phyloP scores from a whole-genome alignment of 2,888 invertebrate species.

The Lasius platythorax region DNA sequence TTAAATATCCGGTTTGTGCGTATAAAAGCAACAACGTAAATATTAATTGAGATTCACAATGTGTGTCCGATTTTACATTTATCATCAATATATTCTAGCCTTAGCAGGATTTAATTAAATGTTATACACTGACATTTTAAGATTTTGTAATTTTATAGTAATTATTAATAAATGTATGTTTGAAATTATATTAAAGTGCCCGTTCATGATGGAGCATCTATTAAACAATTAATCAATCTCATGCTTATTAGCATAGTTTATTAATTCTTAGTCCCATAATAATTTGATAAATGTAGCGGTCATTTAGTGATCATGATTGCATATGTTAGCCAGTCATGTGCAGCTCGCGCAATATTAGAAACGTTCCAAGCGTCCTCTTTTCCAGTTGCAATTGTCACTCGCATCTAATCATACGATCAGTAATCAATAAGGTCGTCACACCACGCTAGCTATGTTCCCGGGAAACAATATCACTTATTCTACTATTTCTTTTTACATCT shows the following conservation, averaged over 20 bases:
- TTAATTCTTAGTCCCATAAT: not conserved
- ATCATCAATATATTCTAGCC: not conserved
- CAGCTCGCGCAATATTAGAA: conserved; percentile 9
- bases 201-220: not conserved
- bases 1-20: not conserved
- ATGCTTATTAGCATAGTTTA: not conserved
- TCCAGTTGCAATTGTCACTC: conserved; percentile 54
- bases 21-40: not conserved
- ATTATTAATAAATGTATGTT: conserved; percentile 7
- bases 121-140: not conserved
- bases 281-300: not conserved
- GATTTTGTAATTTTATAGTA: conserved; percentile 15
- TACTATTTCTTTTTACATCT: conserved; percentile 34
- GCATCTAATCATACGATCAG: conserved; percentile 53
- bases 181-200: not conserved
- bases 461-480: conserved; percentile 56
- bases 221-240: not conserved
- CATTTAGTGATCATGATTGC: not conserved
- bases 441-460: conserved; percentile 45
- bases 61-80: not conserved
- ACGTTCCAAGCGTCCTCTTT: conserved; percentile 15
- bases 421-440: conserved; percentile 57
- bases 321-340: not conserved
- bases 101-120: conserved; percentile 15
- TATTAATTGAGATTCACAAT: not conserved